These are phyloP conservation scores for Bothrops jararaca DNA, from an alignment of 2,113 vertebrate species.

Conservation along the genomic window DNA sequence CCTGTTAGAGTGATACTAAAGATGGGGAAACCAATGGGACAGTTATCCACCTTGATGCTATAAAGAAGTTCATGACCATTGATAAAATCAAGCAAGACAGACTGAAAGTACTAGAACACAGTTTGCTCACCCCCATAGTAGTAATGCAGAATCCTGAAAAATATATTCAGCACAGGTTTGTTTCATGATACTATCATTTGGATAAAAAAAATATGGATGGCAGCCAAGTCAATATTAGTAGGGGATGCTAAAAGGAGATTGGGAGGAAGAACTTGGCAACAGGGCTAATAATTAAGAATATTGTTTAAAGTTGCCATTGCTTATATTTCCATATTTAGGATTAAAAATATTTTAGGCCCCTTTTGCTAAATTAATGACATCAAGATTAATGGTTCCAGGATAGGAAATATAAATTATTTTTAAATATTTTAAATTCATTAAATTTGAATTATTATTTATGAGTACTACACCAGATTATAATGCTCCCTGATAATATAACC, in stretches of 20 bases:
- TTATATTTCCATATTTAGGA: neutral
- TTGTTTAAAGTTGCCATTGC: neutral
- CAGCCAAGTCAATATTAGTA: neutral
- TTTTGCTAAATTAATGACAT: neutral
- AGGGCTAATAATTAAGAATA: neutral
- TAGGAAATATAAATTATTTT: neutral
- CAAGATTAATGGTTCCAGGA: neutral
- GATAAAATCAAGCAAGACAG: neutral
- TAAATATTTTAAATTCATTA: neutral
- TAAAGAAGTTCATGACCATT: neutral
- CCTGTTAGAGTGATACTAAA: neutral
- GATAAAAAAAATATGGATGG: neutral
- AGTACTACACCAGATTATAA: neutral
- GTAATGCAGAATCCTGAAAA: neutral
- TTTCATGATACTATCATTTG: neutral
- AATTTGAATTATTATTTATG: neutral
- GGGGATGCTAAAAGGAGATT: neutral
- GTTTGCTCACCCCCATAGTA: neutral
- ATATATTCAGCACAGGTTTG: neutral
- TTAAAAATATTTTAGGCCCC: neutral
- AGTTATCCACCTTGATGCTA: neutral
- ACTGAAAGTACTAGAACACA: neutral
- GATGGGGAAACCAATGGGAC: neutral
- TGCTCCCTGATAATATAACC: neutral
- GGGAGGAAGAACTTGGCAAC: neutral